Conservation (phyloP, 2,113 vertebrate genomes). For the Boleophthalmus pectinirostris region DNA sequence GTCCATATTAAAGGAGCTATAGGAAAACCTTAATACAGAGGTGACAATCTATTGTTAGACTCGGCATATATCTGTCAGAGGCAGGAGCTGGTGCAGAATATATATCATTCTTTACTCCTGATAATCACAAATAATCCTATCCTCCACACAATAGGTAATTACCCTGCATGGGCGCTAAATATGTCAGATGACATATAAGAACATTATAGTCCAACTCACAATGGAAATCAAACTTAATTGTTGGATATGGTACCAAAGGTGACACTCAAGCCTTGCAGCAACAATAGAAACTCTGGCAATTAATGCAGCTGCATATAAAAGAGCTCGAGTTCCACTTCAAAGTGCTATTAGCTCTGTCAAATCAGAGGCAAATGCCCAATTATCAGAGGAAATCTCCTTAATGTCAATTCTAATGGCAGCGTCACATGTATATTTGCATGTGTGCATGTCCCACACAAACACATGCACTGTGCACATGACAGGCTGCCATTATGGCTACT, state of each 20-base stretch:
- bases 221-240: slow-evolving; percentile 65
- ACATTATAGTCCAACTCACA: slow-evolving; percentile 44
- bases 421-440: slow-evolving; percentile 43
- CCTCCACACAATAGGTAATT: slow-evolving; percentile 59
- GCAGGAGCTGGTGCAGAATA: slow-evolving; percentile 37
- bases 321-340: slow-evolving; percentile 6
- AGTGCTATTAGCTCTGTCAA: slow-evolving; percentile 13
- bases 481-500: slow-evolving; percentile 69
- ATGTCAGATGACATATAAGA: slow-evolving; percentile 46
- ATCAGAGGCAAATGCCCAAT: slow-evolving; percentile 16
- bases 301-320: slow-evolving; percentile 41
- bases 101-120: slow-evolving; percentile 42
- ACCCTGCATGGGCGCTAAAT: slow-evolving; percentile 25
- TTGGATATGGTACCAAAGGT: slow-evolving; percentile 35
- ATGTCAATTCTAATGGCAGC: slow-evolving; percentile 35
- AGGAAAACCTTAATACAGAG: slow-evolving; percentile 50
- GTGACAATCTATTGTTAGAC: slow-evolving; percentile 49
- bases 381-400: slow-evolving; percentile 13
- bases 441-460: slow-evolving; percentile 40
- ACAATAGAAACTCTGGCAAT: slow-evolving; percentile 20
- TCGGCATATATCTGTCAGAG: slow-evolving; percentile 44
- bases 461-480: slow-evolving; percentile 58
- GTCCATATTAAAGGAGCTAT: slow-evolving; percentile 56
- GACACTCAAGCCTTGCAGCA: slow-evolving; percentile 32
- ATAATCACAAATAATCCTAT: slow-evolving; percentile 65